Evolutionary conservation across 1,140 invertebrate genomes (phyloP), one percentile per base, ranked within the genome.

Genomic region (Microplitis mediator): DNA sequence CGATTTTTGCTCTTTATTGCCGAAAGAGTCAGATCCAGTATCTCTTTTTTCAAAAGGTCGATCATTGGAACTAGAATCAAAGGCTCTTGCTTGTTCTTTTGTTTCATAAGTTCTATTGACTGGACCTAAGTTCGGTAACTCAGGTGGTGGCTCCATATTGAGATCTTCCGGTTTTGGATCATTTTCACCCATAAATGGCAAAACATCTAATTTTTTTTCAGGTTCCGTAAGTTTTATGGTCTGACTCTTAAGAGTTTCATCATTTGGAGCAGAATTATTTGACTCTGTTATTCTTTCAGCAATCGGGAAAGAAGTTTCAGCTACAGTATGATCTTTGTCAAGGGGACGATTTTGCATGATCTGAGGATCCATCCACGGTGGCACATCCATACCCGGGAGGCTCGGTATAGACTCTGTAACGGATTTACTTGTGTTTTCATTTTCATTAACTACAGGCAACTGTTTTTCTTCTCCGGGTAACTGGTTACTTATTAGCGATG

Each of bases 141-240:
- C 85, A 8, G 85, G 84, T 3, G 84, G 84, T 34, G 84, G 85
- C 74, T 86, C 82, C 79, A 85, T 81, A 54, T 87, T 87, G 6
- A 85, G 74, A 69, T 86, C 85, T 62, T 83, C 81, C 6, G 85
- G 83, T 69, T 80, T 84, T 3, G 82, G 80, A 79, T 86, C 85
- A 63, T 85, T 85, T 54, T 82, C 82, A 4, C 81, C 83, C 83
- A 86, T 85, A 35, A 86, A 86, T 0, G 85, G 85, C 8, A 86
- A 71, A 11, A 75, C 80, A 45, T 85, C 82, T 2, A 77, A 13
- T 52, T 82, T 77, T 51, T 66, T 66, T 31, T 72, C 31, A 31
- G 62, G 2, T 11, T 68, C 16, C 8, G 56, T 36, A 32, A 23
- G 11, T 69, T 71, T 62, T 31, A 4, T 16, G 45, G 74, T 36